A percentile compares a stretch with the other conserved stretches of the same genome.
phyloP scores from a whole-genome alignment of 1,140 invertebrate genomes.

The Araneus ventricosus region DNA sequence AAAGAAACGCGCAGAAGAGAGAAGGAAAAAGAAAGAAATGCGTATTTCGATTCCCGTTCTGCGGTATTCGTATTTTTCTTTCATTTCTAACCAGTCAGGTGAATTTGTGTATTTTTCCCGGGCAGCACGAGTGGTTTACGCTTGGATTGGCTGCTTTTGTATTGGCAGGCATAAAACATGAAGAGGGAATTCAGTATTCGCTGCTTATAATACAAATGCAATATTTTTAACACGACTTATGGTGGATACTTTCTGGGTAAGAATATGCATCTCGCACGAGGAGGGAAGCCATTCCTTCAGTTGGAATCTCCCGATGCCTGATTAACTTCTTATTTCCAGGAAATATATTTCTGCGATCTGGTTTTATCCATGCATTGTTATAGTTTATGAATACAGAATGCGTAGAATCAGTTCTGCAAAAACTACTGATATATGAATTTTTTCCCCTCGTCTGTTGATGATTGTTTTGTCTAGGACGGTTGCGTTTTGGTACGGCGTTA shows the following conservation, averaged over 20 bases:
- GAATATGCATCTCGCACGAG: not conserved
- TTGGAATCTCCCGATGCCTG: not conserved
- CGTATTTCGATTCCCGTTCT: not conserved
- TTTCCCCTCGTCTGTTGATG: not conserved
- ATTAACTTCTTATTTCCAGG: not conserved
- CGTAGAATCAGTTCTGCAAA: not conserved
- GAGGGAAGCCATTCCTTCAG: not conserved
- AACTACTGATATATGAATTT: not conserved
- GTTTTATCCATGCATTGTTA: not conserved
- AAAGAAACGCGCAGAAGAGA: not conserved
- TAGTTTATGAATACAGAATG: not conserved
- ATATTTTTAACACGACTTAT: not conserved
- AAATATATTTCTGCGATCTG: not conserved
- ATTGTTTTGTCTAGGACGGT: no score
- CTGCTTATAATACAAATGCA: constrained; percentile 14
- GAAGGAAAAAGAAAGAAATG: not conserved
- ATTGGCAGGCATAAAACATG: constrained; percentile 32
- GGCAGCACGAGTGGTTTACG: constrained; percentile 23
- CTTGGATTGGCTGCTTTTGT: constrained; percentile 9
- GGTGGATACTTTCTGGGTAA: not conserved
- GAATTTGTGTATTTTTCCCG: constrained; percentile 4
- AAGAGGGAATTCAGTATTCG: not conserved
- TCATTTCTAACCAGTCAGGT: constrained; percentile 26
- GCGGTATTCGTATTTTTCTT: not conserved
- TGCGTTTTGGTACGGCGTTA: no score